A percentile compares a stretch with the other conserved stretches of the same genome.
Conservation (phyloP, 2,888 invertebrate species). For the Resseliella maxima region DNA sequence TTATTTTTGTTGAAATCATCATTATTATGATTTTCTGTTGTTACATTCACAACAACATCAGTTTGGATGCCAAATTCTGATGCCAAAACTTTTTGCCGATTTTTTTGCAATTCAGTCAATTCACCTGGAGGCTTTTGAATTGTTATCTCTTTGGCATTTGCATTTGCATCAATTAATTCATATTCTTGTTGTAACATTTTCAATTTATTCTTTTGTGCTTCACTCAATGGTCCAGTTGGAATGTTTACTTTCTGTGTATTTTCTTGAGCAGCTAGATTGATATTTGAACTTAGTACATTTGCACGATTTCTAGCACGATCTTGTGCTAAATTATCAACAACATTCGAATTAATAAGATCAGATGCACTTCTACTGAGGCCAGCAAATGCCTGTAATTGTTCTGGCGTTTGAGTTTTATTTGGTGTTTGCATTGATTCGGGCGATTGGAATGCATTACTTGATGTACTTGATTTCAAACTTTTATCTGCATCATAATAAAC, state of each 20-base stretch:
- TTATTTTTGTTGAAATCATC: background rate
- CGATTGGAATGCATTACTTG: background rate
- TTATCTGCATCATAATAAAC: slow-evolving; percentile 35
- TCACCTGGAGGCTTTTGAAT: slow-evolving; percentile 37
- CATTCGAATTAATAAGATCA: slow-evolving; percentile 64
- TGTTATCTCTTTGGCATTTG: background rate
- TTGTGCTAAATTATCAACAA: slow-evolving; percentile 56
- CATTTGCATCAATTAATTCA: slow-evolving; percentile 24
- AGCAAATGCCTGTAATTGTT: background rate
- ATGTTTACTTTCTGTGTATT: background rate
- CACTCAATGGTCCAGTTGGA: slow-evolving; percentile 66
- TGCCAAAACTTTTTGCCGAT: slow-evolving; percentile 65
- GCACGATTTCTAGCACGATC: slow-evolving; percentile 51
- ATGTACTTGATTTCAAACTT: background rate
- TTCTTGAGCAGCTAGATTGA: slow-evolving; percentile 49
- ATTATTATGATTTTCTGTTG: background rate
- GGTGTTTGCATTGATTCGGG: background rate
- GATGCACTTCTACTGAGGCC: slow-evolving; percentile 61
- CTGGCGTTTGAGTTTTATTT: background rate
- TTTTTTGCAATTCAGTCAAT: slow-evolving; percentile 65
- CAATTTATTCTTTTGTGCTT: slow-evolving; percentile 73
- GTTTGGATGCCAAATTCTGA: slow-evolving; percentile 61
- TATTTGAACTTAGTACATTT: slow-evolving; percentile 11
- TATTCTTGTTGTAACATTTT: slow-evolving; percentile 74
- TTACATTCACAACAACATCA: background rate